Conservation (phyloP, 2,888 invertebrate species). For the Mesoligia furuncula region DNA sequence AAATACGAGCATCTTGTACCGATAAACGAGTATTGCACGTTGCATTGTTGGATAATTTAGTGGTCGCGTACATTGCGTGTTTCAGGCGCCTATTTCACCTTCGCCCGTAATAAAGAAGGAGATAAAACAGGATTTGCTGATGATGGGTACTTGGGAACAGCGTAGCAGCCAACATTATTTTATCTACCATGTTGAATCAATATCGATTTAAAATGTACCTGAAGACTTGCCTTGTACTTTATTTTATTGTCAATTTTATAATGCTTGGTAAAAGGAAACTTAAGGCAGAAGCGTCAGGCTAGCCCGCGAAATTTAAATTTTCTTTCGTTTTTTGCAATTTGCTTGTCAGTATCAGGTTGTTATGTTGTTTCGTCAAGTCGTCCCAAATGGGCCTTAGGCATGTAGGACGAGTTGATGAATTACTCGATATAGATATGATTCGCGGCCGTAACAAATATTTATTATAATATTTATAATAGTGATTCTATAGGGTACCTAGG, state of each 20-base stretch:
- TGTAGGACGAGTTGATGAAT: no score
- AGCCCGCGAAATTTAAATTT: background rate
- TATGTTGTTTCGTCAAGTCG: no score
- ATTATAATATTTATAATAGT: no score
- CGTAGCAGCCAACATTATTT: slow-evolving; percentile 11
- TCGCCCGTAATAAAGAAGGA: slow-evolving; percentile 37
- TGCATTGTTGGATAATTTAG: slow-evolving; percentile 67
- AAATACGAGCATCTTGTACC: slow-evolving; percentile 81
- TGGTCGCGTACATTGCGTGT: slow-evolving; percentile 53
- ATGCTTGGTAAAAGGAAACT: background rate
- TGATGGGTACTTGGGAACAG: slow-evolving; percentile 30
- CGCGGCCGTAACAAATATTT: no score
- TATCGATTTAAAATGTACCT: slow-evolving; percentile 12
- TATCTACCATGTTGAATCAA: slow-evolving; percentile 7
- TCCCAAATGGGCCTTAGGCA: no score
- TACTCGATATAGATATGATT: no score
- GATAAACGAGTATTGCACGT: slow-evolving; percentile 76
- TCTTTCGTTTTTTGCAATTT: background rate
- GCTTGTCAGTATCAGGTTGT: no score
- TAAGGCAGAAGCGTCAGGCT: no score
- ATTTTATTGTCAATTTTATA: background rate
- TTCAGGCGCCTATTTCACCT: slow-evolving; percentile 50
- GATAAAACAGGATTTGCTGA: slow-evolving; percentile 48
- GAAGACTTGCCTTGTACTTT: background rate
- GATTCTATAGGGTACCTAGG: no score